These are phyloP conservation scores for Drosophila fulvimacula DNA, from an alignment of 2,888 invertebrate genomes.

Conservation along the genomic window DNA sequence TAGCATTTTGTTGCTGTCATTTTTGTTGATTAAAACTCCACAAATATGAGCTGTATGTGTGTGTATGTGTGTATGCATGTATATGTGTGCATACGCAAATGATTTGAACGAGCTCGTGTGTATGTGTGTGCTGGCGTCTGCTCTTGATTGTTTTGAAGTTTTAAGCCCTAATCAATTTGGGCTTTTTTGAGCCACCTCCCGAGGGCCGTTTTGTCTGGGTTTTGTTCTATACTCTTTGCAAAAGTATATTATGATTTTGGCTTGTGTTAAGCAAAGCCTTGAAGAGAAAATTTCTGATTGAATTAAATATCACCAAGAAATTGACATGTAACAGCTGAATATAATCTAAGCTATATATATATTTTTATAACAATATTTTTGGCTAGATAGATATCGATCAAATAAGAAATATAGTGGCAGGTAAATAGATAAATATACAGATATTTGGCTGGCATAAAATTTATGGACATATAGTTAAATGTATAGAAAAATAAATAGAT, in stretches of 20 bases:
- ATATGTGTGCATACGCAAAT: constrained; percentile 4
- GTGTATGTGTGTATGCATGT: not conserved
- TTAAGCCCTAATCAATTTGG: constrained; percentile 79
- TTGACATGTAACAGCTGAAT: too few species aligned
- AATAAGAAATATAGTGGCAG: too few species aligned
- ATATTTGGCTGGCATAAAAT: too few species aligned
- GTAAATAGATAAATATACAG: too few species aligned
- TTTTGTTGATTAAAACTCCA: constrained; percentile 73
- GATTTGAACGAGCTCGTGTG: not conserved
- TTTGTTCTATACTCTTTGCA: constrained; percentile 10
- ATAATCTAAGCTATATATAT: too few species aligned
- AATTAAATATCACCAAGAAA: not conserved
- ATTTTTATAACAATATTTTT: too few species aligned
- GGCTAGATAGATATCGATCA: too few species aligned
- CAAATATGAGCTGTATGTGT: constrained; percentile 19
- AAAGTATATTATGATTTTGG: not conserved
- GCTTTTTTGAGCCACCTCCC: constrained; percentile 59
- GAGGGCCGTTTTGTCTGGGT: constrained; percentile 29
- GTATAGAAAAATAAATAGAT: too few species aligned
- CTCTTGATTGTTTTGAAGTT: constrained; percentile 76
- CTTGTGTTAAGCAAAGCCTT: not conserved
- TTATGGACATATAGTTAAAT: too few species aligned
- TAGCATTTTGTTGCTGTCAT: constrained; percentile 62
- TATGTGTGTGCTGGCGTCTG: constrained; percentile 38
- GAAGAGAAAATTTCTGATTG: too few species aligned